Base-by-base conservation (phyloP, 2,113 vertebrate species). In the Caranx ignobilis region DNA sequence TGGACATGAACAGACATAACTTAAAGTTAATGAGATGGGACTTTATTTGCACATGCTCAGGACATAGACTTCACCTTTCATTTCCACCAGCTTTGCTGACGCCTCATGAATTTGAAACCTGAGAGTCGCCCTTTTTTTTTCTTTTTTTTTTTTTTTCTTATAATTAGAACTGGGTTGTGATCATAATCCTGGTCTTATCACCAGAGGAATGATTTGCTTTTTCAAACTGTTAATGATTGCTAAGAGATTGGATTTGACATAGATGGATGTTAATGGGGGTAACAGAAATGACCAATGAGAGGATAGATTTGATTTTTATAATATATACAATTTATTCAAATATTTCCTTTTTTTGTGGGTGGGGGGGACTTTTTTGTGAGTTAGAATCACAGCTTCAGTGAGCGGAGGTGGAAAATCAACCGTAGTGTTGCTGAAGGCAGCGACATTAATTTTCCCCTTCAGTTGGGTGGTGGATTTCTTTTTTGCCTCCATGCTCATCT, bases 1-100 rank as follows among this genome's bases (percentile, higher is more conserved):
- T 59, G 82, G 86, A 89, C 91, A 95, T 94, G 94, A 73, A 64
- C 64, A 21, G 84, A 90, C 93, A 95, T 93, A 94, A 91, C 77
- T 95, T 86, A 88, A 84, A 89, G 77, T 83, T 94, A 95, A 94
- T 94, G 91, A 93, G 88, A 84, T 71, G 68, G 76, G 74, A 66
- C 82, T 84, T 86, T 93, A 90, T 94, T 91, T 91, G 86, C 87
- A 91, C 92, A 93, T 73, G 71, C 81, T 84, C 85, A 85, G 82
- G 63, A 83, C 59, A 41, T 34, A 47, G 66, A 52, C 67, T 66
- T 86, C 70, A 75, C 86, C 84, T 92, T 89, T 83, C 66, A 70
- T 34, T 68, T 45, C 37, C 39, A 21, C 39, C 65, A 32, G 79
- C 71, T 80, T 75, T 82, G 82, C 72, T 78, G 35, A 85, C 13